These are phyloP conservation scores for Dasysyrphus tricinctus DNA, from an alignment of 2,888 invertebrate genomes.

Conservation along the genomic window DNA sequence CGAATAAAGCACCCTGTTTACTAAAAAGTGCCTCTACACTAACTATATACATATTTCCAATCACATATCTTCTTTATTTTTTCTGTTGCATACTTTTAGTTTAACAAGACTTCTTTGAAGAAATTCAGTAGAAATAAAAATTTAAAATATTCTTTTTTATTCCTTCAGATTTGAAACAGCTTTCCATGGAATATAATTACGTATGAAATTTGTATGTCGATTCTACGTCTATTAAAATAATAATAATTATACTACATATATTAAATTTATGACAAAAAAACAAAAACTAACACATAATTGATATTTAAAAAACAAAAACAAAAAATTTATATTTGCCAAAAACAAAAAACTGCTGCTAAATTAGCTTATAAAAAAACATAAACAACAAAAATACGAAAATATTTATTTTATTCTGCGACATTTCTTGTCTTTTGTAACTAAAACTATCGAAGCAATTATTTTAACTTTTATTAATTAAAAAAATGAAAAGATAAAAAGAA, in stretches of 20 bases:
- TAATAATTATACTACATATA: constrained; percentile 48
- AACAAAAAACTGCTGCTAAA: constrained; percentile 65
- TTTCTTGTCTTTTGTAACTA: constrained; percentile 61
- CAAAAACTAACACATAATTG: constrained; percentile 48
- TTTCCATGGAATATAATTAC: constrained; percentile 80
- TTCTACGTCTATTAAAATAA: constrained; percentile 77
- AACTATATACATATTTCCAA: background rate
- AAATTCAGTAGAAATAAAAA: constrained; percentile 23
- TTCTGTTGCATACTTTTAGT: constrained; percentile 4
- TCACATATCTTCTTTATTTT: background rate
- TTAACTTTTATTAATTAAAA: constrained; percentile 15
- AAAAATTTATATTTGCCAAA: constrained; percentile 62
- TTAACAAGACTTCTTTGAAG: constrained; percentile 4
- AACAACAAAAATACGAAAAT: constrained; percentile 45
- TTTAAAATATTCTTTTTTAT: constrained; percentile 47
- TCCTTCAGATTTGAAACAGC: constrained; percentile 80
- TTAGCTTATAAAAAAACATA: constrained; percentile 27
- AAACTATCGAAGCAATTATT: constrained; percentile 53
- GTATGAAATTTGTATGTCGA: constrained; percentile 78
- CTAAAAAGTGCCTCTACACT: too few relatives aligned
- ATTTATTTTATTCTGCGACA: constrained; percentile 58
- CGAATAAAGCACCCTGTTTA: too few relatives aligned
- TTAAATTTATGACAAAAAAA: constrained; percentile 32
- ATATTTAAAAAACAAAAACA: constrained; percentile 25
- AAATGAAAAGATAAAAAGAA: constrained; percentile 7